phyloP scores from a whole-genome alignment of 2,797 vertebrate species.

The Pitangus sulphuratus region DNA sequence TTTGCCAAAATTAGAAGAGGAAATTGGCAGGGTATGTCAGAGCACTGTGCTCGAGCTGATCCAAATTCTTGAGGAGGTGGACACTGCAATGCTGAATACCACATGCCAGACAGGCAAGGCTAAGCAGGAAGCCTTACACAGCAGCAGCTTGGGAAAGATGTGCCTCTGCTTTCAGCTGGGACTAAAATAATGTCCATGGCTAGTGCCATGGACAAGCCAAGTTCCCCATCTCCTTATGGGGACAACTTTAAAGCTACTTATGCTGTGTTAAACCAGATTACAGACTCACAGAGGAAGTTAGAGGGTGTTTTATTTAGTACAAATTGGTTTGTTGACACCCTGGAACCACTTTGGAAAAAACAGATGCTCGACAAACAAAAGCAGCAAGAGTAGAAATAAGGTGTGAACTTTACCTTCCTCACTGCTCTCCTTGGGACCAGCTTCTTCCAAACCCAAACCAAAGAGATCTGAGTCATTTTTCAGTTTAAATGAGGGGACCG shows the following conservation, averaged over 20 bases:
- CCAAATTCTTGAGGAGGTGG: neutral
- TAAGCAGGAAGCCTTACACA: neutral
- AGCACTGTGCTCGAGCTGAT: neutral
- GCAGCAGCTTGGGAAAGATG: neutral
- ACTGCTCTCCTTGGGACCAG: constrained; percentile 82
- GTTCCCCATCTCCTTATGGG: neutral
- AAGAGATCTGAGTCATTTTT: constrained; percentile 90
- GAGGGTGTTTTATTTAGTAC: neutral
- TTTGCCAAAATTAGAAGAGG: neutral
- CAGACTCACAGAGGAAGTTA: neutral
- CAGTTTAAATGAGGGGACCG: constrained; percentile 81
- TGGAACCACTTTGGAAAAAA: neutral
- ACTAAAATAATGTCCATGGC: neutral
- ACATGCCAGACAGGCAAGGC: neutral
- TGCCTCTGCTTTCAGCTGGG: neutral
- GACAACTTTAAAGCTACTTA: neutral
- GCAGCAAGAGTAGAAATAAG: neutral
- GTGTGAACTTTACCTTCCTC: constrained; percentile 80
- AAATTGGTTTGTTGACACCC: neutral
- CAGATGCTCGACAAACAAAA: neutral
- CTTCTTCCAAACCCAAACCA: constrained; percentile 87
- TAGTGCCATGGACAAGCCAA: neutral
- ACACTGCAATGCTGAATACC: neutral
- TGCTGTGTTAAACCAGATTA: neutral
- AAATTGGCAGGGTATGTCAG: neutral